Evolutionary conservation across 1,140 invertebrate genomes (phyloP).

Genomic region (Mycetomoellerius zeteki): DNA sequence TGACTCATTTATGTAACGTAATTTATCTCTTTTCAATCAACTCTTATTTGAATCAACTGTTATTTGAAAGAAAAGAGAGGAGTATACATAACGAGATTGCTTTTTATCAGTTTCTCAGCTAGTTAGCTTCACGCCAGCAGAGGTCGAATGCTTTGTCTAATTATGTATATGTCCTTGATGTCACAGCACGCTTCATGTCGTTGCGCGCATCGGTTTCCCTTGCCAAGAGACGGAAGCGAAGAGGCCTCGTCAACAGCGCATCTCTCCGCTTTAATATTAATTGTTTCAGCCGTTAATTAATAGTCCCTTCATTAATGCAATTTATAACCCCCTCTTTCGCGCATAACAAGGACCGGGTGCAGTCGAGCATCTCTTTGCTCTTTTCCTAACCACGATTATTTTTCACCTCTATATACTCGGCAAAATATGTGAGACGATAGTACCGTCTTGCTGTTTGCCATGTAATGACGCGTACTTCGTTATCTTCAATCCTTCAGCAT

Average conservation of each 20-base stretch:
- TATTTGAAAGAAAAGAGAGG: no score
- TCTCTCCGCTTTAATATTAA: constrained; percentile 70
- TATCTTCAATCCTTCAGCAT: neutral
- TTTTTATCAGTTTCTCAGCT: no score
- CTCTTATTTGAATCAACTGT: no score
- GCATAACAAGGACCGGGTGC: neutral
- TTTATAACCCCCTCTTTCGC: constrained; percentile 57
- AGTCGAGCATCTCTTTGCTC: constrained; percentile 8
- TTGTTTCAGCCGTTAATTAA: constrained; percentile 67
- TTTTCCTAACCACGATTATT: constrained; percentile 49
- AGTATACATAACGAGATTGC: no score
- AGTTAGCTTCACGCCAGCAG: no score
- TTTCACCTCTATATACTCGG: constrained; percentile 41
- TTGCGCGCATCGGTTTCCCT: constrained; percentile 54
- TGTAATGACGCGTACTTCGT: constrained; percentile 14
- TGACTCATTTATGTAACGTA: no score
- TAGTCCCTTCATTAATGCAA: constrained; percentile 72
- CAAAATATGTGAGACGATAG: constrained; percentile 10
- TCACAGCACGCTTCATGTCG: constrained; percentile 1
- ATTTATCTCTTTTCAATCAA: no score
- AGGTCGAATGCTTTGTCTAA: no score
- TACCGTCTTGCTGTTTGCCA: constrained; percentile 14
- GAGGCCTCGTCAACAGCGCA: constrained; percentile 49
- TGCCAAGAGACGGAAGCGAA: constrained; percentile 54
- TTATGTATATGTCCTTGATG: neutral